These are phyloP conservation scores for Baryphthengus martii DNA, from an alignment of 2,113 vertebrate species.

Conservation along the genomic window DNA sequence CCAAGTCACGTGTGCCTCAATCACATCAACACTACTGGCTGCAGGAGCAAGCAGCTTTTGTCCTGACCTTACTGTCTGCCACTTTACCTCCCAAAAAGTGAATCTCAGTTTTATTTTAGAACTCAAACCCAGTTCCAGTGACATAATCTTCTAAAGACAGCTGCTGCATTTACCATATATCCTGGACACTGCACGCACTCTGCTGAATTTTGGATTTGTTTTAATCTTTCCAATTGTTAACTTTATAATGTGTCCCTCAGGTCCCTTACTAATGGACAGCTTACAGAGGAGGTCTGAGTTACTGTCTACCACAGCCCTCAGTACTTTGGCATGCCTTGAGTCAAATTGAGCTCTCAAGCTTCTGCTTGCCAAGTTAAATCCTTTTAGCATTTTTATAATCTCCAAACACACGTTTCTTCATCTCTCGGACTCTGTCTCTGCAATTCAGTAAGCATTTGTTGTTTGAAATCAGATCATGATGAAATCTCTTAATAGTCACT, in stretches of 20 bases:
- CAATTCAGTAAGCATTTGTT: constrained; percentile 9
- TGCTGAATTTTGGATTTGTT: background rate
- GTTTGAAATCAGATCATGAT: constrained; percentile 50
- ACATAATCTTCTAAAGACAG: background rate
- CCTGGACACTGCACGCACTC: background rate
- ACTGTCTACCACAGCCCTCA: constrained; percentile 44
- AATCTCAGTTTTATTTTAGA: background rate
- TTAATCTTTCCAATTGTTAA: constrained; percentile 51
- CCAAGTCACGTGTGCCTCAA: fast-evolving
- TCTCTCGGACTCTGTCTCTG: background rate
- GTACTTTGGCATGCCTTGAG: constrained; percentile 45
- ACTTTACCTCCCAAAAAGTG: background rate
- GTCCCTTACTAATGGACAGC: constrained; percentile 43
- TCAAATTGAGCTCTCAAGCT: background rate
- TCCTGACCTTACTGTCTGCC: background rate
- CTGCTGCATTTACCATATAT: background rate
- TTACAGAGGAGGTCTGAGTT: constrained; percentile 44
- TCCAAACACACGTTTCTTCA: constrained; percentile 35
- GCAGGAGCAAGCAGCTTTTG: background rate
- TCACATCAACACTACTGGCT: background rate
- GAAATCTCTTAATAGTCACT: constrained; percentile 31
- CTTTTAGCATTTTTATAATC: constrained; percentile 57
- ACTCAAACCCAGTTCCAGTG: background rate
- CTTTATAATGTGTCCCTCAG: constrained; percentile 44
- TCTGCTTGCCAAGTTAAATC: constrained; percentile 54